Evolutionary conservation across 2,888 invertebrate genomes (phyloP), one percentile per base, ranked within the genome.

Genomic region (Drosophila maculinotata): DNA sequence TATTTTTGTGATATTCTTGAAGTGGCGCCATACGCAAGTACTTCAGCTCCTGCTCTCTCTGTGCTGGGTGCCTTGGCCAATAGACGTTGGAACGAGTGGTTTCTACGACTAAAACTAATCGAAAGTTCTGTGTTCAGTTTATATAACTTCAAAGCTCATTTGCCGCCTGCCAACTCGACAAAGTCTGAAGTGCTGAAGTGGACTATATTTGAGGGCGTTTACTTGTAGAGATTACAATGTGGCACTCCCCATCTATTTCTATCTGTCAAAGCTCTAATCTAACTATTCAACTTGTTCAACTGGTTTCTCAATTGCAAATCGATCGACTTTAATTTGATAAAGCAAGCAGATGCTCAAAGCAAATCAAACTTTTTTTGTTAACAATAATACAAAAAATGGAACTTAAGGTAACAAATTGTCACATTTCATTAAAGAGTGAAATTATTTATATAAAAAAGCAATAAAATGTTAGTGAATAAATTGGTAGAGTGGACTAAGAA

Each of bases 101-200:
- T 30, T 31, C 17, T 31, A 17, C 17, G 44, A 45, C 33, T 47
- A 17, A 44, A 58, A 41, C 58, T 59, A 70, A 75, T 75, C 70
- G 62, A 74, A 75, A 67, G 52, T 63, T n/a, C n/a, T 35, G 45
- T 60, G 31, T 52, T 47, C 36, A 42, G 28, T 53, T 74, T 75
- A 63, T 66, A 51, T 63, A 75, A 75, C 54, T 68, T 75, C 74
- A 75, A 75, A 75, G 74, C 28, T 8, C 35, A 51, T 54, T 63
- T 53, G 38, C 71, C 74, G 73, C 60, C 36, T 33, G 49, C 17
- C 68, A 72, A 68, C 68, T 63, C 44, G 38, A 62, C 47, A 31
- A 20, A 36, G 68, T 56, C 59, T 52, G 39, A n/a, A 49, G 36
- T 53, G 39, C 38, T 69, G 52, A 69, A 73, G 74, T 73, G 65